phyloP scores from a whole-genome alignment of 1,140 invertebrate species.

The Drosophila ironensis region DNA sequence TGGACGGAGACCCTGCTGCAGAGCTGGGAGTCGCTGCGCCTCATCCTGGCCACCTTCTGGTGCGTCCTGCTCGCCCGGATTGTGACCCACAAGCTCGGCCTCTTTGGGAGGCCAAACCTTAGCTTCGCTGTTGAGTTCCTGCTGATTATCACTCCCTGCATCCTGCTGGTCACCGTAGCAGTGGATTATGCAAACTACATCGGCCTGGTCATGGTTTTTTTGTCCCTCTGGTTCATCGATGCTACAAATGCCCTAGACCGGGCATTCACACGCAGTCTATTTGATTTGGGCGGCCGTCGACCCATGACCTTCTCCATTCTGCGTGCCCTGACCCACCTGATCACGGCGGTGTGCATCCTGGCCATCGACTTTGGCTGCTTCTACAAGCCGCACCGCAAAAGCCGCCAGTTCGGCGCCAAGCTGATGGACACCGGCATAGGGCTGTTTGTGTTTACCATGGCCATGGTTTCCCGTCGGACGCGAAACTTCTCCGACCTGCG shows the following conservation, averaged over 20 bases:
- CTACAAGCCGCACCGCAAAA: slow-evolving; percentile 93
- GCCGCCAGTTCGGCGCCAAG: slow-evolving; percentile 92
- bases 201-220: slow-evolving; percentile 25
- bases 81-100: slow-evolving; percentile 14
- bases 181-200: slow-evolving; percentile 21
- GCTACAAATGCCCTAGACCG: slow-evolving; percentile 12
- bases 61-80: slow-evolving; percentile 47
- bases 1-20: slow-evolving; percentile 21
- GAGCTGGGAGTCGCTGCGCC: slow-evolving; percentile 24
- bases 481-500: slow-evolving; percentile 60
- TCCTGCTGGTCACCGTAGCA: slow-evolving; percentile 60
- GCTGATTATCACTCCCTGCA: slow-evolving; percentile 46
- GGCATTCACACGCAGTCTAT: slow-evolving; percentile 23
- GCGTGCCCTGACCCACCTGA: slow-evolving; percentile 88
- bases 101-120: not conserved
- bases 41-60: slow-evolving; percentile 52
- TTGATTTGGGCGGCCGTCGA: slow-evolving; percentile 56
- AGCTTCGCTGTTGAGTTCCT: slow-evolving; percentile 44
- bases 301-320: slow-evolving; percentile 72
- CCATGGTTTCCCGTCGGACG: slow-evolving; percentile 84
- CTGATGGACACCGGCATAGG: slow-evolving; percentile 98
- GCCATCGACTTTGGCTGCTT: slow-evolving; percentile 96
- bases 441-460: slow-evolving; percentile 92
- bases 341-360: slow-evolving; percentile 92
- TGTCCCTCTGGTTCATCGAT: no score